Evolutionary conservation across 2,113 vertebrate species (phyloP).

Genomic region (Leptodactylus fuscus): DNA sequence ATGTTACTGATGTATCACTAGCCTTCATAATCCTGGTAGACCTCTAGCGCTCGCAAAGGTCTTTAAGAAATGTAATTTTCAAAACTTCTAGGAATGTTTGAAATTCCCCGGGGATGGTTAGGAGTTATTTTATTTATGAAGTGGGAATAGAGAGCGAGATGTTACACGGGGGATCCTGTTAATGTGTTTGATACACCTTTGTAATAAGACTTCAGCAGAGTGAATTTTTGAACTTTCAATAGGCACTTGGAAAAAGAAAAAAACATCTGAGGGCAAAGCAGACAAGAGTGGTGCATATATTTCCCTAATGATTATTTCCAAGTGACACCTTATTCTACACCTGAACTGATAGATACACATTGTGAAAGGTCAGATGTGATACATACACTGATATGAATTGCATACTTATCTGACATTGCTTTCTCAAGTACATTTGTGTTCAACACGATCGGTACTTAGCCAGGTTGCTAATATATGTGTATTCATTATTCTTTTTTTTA

Average conservation of each 20-base stretch:
- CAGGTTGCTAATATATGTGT: not conserved
- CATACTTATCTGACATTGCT: not conserved
- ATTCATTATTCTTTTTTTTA: not conserved
- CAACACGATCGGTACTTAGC: not conserved
- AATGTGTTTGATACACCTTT: conserved; percentile 50
- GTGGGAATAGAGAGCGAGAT: conserved; percentile 37
- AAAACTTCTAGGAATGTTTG: conserved; percentile 42
- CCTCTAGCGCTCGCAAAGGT: conserved; percentile 10
- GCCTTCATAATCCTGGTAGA: conserved; percentile 45
- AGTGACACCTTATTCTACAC: conserved; percentile 6
- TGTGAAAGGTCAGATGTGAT: conserved; percentile 36
- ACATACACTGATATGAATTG: conserved; percentile 1
- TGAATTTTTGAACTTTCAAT: conserved; percentile 18
- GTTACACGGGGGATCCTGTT: conserved; percentile 5
- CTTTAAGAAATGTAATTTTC: conserved; percentile 51
- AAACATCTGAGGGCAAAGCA: conserved; percentile 6
- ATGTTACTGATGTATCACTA: conserved; percentile 45
- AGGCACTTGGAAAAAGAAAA: not conserved
- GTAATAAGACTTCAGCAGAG: not conserved
- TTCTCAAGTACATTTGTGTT: not conserved
- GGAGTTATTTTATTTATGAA: conserved; percentile 48
- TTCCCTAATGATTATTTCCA: conserved; percentile 14
- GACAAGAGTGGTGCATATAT: conserved; percentile 20
- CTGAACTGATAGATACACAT: conserved; percentile 8
- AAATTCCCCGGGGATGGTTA: conserved; percentile 34